Conservation (phyloP, 2,113 vertebrate genomes). For the Paratilapia polleni region DNA sequence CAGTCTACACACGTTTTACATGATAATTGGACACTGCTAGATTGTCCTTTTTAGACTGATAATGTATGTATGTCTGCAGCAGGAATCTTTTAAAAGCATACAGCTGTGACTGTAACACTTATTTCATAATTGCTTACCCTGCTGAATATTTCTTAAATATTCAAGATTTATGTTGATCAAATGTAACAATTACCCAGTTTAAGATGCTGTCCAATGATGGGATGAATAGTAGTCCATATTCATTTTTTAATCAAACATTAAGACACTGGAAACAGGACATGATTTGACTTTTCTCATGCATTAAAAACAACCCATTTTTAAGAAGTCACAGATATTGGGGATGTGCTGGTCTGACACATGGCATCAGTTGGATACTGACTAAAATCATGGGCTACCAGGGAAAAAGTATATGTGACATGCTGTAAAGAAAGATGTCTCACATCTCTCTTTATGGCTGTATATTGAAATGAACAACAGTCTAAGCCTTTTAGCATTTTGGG, state of each 20-base stretch:
- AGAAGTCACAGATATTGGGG: no score
- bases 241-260: background rate
- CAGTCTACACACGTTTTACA: background rate
- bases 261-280: background rate
- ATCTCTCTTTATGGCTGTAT: no score
- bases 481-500: background rate
- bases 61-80: background rate
- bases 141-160: background rate
- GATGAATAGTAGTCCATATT: background rate
- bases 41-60: background rate
- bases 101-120: background rate
- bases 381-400: no score
- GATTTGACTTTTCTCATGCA: background rate
- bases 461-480: background rate
- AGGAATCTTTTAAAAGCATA: background rate
- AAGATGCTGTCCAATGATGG: no score
- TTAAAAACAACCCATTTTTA: no score
- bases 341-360: no score
- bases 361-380: background rate
- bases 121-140: background rate
- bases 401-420: no score
- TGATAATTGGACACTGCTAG: background rate
- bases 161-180: background rate
- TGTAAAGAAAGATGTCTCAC: no score
- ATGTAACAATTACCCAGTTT: background rate